Base-by-base conservation (phyloP, 2,888 invertebrate species). In the Temnothorax ravouxi region DNA sequence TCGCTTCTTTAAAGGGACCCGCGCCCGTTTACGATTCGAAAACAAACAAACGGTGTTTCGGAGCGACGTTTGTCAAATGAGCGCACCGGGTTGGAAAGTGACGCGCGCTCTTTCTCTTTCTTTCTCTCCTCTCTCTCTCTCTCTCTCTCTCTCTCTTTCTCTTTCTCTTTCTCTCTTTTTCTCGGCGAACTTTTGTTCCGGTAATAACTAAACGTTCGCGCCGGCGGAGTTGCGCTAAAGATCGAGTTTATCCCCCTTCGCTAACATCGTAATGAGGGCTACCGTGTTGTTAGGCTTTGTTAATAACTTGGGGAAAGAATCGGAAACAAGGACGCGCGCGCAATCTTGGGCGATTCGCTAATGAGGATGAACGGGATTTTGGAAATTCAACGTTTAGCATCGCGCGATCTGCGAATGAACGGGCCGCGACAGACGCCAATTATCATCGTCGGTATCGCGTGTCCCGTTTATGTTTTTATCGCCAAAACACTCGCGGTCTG, bases 271-370 rank as follows among this genome's bases (percentile, higher is more conserved):
- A 69, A 77, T 41, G 41, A 71, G n/a, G 15, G 34, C 56, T 9
- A 15, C 41, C 11, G 66, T 44, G 59, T 71, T 69, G 79, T 79
- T 56, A n/a, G 21, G 71, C 47, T 59, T 50, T 25, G 72, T 79
- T 79, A 25, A 47, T 56, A 25, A 72, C 79, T 79, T 72, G 8
- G 13, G 41, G 18, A 54, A 79, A 72, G 59, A 79, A 59, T 59
- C 21, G 47, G 13, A 67, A 13, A 9, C 47, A 72, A 72, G 13
- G 72, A 8, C 47, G 25, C 79, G 47, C 25, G 56, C 41, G 41
- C 15, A 59, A 61, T 50, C 59, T 72, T 72, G 3, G 34, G 34
- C 71, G 44, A 71, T 72, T 47, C 47, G 59, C 18, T 59, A 72
- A 79, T 44, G 41, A 77, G 59, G 25, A 15, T 4, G 11, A 62